Conservation (phyloP, 2,888 invertebrate species). For the Cetonia aurata region DNA sequence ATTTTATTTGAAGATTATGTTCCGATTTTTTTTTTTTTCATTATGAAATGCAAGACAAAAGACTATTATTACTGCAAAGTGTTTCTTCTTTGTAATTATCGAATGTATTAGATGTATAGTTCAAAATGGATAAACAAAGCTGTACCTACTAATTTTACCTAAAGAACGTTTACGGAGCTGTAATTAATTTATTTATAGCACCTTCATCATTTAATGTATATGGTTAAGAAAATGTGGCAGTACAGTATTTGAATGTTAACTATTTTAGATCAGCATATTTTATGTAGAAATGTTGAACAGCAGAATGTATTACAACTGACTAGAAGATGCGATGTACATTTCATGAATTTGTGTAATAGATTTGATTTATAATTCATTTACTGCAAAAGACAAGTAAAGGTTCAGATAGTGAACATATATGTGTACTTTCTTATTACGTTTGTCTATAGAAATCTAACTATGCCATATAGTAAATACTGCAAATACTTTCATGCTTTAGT, state of each 20-base stretch:
- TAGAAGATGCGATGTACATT: constrained; percentile 27
- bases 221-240: constrained; percentile 5
- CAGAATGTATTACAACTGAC: constrained; percentile 9
- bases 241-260: constrained; percentile 23
- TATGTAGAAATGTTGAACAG: constrained; percentile 12
- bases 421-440: constrained; percentile 1
- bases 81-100: no score
- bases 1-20: constrained; percentile 23
- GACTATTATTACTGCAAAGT: neutral
- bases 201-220: neutral
- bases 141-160: no score
- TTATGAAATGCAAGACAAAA: neutral
- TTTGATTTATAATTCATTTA: constrained; percentile 23
- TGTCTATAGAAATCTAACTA: neutral
- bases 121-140: no score
- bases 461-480: constrained; percentile 22
- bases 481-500: constrained; percentile 24
- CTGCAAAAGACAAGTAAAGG: neutral
- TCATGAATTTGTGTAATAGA: constrained; percentile 11
- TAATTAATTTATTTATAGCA: no score
- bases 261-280: constrained; percentile 21
- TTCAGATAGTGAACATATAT: constrained; percentile 19
- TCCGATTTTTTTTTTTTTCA: constrained; percentile 19
- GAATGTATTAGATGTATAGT: neutral
- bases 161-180: no score